phyloP scores from a whole-genome alignment of 2,888 invertebrate genomes.

The Hypolimnas misippus region DNA sequence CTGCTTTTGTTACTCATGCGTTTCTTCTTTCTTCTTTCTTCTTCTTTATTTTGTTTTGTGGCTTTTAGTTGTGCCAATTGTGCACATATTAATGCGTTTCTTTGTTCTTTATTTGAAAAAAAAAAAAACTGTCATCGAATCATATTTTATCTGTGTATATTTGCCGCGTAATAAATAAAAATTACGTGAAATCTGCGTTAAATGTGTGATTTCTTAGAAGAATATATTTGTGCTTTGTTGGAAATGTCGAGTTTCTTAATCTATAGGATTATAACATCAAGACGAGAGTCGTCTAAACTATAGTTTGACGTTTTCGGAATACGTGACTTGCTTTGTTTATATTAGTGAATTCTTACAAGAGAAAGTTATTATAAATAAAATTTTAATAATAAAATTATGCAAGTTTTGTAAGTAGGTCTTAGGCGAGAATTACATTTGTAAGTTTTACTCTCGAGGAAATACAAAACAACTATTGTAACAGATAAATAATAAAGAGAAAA shows the following conservation, averaged over 20 bases:
- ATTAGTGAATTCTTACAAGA: constrained; percentile 57
- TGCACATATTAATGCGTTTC: too few relatives aligned
- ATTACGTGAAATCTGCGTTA: too few relatives aligned
- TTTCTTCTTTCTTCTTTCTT: too few relatives aligned
- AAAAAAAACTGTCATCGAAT: constrained; percentile 21
- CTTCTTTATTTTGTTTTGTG: too few relatives aligned
- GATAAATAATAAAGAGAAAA: too few relatives aligned
- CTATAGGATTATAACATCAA: constrained; percentile 72
- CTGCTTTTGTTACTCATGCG: constrained; percentile 66
- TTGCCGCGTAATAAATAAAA: constrained; percentile 27
- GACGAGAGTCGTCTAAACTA: constrained; percentile 63
- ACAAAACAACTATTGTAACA: too few relatives aligned
- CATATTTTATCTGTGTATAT: constrained; percentile 15
- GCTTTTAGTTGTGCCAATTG: too few relatives aligned
- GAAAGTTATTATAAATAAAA: constrained; percentile 2
- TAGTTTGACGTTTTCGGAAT: constrained; percentile 69
- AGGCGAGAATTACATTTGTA: too few relatives aligned
- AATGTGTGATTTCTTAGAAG: constrained; percentile 41
- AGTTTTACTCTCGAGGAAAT: too few relatives aligned
- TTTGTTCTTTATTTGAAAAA: constrained; percentile 26
- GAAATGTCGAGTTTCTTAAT: constrained; percentile 56
- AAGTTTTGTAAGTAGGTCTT: too few relatives aligned
- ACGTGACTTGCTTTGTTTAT: constrained; percentile 68
- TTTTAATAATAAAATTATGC: too few relatives aligned
- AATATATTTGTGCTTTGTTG: constrained; percentile 47